Percentiles rank a stretch among this genome's conserved stretches.
phyloP scores from a whole-genome alignment of 1,140 invertebrate genomes.

The Ceratina australensis region DNA sequence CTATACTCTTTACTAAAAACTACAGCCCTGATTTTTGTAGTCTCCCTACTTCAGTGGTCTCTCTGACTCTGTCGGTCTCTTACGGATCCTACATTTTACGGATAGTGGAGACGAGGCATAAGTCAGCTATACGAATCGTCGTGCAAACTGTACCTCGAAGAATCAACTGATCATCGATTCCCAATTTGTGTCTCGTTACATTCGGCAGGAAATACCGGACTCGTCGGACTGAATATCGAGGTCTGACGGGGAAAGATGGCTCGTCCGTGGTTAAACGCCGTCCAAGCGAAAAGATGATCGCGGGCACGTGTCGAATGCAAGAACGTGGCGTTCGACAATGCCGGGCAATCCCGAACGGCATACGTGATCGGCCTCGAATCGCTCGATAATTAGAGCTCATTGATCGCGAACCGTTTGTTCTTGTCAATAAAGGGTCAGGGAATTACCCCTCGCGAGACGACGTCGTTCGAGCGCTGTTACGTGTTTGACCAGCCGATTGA shows the following conservation, averaged over 20 bases:
- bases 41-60: too few relatives aligned
- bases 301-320: conserved; percentile 37
- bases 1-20: too few relatives aligned
- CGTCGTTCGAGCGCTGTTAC: not conserved
- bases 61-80: too few relatives aligned
- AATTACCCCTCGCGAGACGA: not conserved
- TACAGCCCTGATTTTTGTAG: too few relatives aligned
- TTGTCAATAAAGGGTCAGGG: not conserved
- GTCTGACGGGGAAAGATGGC: not conserved
- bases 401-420: conserved; percentile 25
- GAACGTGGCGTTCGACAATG: conserved; percentile 32
- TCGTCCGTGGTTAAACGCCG: conserved; percentile 23
- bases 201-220: not conserved
- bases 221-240: not conserved
- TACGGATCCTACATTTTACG: too few relatives aligned
- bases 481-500: not conserved
- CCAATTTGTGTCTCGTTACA: not conserved
- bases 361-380: conserved; percentile 26
- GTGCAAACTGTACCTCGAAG: too few relatives aligned
- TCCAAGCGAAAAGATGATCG: conserved; percentile 31
- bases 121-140: too few relatives aligned
- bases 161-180: too few relatives aligned
- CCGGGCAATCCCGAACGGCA: conserved; percentile 17
- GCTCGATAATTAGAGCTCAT: conserved; percentile 36
- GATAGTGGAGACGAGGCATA: too few relatives aligned